These are phyloP conservation scores for Phyto melanocephala DNA, from an alignment of 2,888 invertebrate genomes.

Conservation along the genomic window DNA sequence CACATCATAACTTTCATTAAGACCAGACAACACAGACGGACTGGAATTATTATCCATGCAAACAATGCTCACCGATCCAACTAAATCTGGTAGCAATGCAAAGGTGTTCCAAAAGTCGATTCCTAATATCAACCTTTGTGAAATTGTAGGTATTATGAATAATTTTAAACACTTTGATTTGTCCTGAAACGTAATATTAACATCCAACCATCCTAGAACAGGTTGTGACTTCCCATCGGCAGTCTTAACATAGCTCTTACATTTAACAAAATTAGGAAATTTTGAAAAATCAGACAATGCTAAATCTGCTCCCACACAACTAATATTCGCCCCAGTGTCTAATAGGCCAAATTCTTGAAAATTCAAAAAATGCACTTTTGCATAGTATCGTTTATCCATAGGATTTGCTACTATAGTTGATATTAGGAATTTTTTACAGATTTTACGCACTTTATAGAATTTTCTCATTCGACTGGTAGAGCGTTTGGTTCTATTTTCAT, in stretches of 20 bases:
- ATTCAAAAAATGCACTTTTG: neutral
- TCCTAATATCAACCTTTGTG: neutral
- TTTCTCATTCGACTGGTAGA: neutral
- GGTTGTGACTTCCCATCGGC: neutral
- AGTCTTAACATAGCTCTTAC: neutral
- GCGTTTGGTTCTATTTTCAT: neutral
- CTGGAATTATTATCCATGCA: neutral
- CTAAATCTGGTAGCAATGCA: slow-evolving; percentile 9
- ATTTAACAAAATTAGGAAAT: neutral
- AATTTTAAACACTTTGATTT: neutral
- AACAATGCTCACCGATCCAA: slow-evolving; percentile 30
- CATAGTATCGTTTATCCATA: neutral
- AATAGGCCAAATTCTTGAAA: neutral
- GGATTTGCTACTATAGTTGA: neutral
- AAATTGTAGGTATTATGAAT: neutral
- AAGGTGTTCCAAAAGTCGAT: slow-evolving; percentile 30
- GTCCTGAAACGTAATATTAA: neutral
- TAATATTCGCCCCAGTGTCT: neutral
- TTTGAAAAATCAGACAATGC: neutral
- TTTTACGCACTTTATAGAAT: neutral
- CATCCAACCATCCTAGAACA: neutral
- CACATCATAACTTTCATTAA: neutral
- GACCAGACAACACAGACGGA: neutral
- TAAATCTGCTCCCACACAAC: neutral
- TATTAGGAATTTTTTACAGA: neutral